Base-by-base conservation (phyloP, 2,797 vertebrate genomes). In the Pseudocheirus occidentalis region DNA sequence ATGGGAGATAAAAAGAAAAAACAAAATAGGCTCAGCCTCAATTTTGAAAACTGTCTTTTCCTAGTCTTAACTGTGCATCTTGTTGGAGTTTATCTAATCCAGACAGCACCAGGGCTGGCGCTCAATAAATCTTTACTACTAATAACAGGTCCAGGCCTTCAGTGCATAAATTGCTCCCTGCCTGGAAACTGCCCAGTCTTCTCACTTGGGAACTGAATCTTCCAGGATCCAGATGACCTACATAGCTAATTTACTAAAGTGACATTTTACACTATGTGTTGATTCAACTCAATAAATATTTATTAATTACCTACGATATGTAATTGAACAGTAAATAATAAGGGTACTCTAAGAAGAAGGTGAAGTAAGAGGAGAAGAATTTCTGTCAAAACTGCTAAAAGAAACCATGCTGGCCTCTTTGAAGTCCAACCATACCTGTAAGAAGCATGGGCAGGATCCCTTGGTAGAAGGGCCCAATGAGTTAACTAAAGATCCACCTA, bases 401-500 rank as follows among this genome's bases (percentile, higher is more conserved):
- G 90, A 90, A 96, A 93, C 46, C 62, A 94, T 87, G 59, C 89
- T 95, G 66, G 90, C 10, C 40, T 50, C 40, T 87, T 50, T 87
- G 73, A 87, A 87, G 40, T 87, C 24, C 40, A 93, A 55, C 50
- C 95, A 93, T 31, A 52, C 73, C 92, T 28, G 4, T 92, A 53
- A 95, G 40, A 91, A 96, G 90, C 46, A 94, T 16, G 90, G 81
- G 34, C n/a, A 24, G 27, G 58, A 46, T 57, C 93, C 1, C 2
- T 4, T 57, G 81, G 89, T 94, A 29, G 95, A 95, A 54, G 57
- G 92, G 93, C 55, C 66, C 91, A 95, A 31, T 34, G 27, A 62
- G 57, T 94, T 97, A 96, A 97, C 95, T 94, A 95, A 97, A 91
- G 94, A 29, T 93, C 46, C 93, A 96, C 92, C 92, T 95, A 57